Conservation (phyloP, 2,888 invertebrate species). For the Drosophila rellima region DNA sequence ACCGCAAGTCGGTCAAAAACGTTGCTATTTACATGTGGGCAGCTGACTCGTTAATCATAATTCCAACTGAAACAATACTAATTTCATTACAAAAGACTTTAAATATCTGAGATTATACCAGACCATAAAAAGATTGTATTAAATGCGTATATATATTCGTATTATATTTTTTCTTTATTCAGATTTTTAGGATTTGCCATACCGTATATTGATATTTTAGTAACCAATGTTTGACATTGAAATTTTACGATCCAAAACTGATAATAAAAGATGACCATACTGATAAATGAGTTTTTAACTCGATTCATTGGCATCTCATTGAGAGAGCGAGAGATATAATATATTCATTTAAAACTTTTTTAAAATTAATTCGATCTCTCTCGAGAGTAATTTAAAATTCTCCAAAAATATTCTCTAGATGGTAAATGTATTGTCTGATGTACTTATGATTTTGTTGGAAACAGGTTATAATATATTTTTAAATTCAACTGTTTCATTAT, state of each 20-base stretch:
- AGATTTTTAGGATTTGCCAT: not conserved
- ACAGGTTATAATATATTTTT: no score
- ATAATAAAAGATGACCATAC: constrained; percentile 35
- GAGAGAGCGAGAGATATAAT: not conserved
- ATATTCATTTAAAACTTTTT: not conserved
- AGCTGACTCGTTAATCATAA: constrained; percentile 48
- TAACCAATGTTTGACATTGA: constrained; percentile 24
- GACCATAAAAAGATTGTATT: constrained; percentile 1
- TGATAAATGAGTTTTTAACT: constrained; percentile 20
- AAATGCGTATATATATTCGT: not conserved
- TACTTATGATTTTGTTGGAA: no score
- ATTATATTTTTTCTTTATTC: not conserved
- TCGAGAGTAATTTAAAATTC: no score
- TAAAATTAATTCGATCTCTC: no score
- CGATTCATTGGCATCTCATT: not conserved
- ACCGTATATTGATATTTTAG: constrained; percentile 15
- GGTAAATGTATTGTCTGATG: no score
- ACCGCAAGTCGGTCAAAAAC: constrained; percentile 55
- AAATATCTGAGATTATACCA: constrained; percentile 5
- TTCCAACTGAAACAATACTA: constrained; percentile 26
- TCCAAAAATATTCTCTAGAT: no score
- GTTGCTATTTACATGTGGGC: constrained; percentile 39
- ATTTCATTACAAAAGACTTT: constrained; percentile 28
- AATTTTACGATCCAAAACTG: constrained; percentile 13
- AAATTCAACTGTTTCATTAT: no score